Base-by-base conservation (phyloP, 1,140 invertebrate genomes). In the Penaeus indicus region DNA sequence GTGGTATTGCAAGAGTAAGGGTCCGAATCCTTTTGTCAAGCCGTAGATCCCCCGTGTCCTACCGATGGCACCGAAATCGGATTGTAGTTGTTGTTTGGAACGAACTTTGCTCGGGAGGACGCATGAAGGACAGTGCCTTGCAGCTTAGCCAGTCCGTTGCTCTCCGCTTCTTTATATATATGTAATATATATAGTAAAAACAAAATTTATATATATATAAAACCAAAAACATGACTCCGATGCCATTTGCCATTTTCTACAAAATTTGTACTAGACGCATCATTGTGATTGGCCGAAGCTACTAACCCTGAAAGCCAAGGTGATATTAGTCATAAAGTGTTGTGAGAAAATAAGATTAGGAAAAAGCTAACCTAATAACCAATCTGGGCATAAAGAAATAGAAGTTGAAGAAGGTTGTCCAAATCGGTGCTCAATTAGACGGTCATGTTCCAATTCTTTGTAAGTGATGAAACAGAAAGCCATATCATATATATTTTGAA, bases 401-500 rank as follows among this genome's bases (percentile, higher is more conserved):
- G 61, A 62, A 83, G 61, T 60, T 27, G 79, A 83, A 60, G n/a
- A 62, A 25, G 61, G 27, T 25, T 27, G 32, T 18, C 21, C 47
- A 19, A 83, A 88, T 88, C 82, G 87, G 87, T 88, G 87, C 87
- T 88, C 87, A 88, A 84, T 88, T 78, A 83, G 87, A 88, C 72
- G 61, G 72, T 27, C 72, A 61, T 88, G 87, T 88, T 88, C 82
- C 61, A 83, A 83, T 63, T 62, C 87, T 88, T 88, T 88, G 81
- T 88, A 88, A 88, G 81, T 54, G 54, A 54, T 11, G 54, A 54
- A 13, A 75, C 21, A 88, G 81, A 88, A 88, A 88, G 87, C 87
- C 87, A 88, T 88, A 88, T 88, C 87, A 75, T 75, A 88, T 88
- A 88, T 88, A 88, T 88, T 88, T 88, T 88, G 87, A 88, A 88